Conservation (phyloP, 1,140 invertebrate species). For the Neotoxoptera formosana region DNA sequence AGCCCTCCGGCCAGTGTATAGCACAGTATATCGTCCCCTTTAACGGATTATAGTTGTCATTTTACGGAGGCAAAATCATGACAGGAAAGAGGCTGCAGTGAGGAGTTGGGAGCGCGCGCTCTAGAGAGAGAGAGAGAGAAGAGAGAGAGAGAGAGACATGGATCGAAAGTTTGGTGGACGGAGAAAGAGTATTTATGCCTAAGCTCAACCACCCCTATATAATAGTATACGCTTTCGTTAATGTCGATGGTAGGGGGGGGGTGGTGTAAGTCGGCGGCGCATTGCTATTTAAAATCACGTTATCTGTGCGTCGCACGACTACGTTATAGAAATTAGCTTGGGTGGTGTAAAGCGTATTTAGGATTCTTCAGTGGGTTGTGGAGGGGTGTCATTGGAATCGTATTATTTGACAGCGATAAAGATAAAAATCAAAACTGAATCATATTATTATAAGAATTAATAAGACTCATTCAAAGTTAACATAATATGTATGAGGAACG, state of each 20-base stretch:
- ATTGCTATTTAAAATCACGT: neutral
- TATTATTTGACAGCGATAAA: neutral
- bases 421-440: neutral
- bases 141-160: neutral
- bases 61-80: neutral
- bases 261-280: neutral
- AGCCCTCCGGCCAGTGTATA: neutral
- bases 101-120: neutral
- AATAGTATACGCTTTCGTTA: neutral
- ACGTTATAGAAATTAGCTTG: neutral
- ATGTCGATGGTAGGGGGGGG: neutral
- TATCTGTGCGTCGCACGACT: conserved; percentile 5
- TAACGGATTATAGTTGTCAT: conserved; percentile 20
- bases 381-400: neutral
- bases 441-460: neutral
- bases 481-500: neutral
- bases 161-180: neutral
- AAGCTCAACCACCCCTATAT: neutral
- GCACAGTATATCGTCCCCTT: neutral
- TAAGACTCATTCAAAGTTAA: neutral
- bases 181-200: neutral
- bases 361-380: neutral
- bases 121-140: neutral
- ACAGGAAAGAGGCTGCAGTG: neutral
- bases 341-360: neutral